These are phyloP conservation scores for Hetaerina titia DNA, from an alignment of 2,888 invertebrate genomes.

Conservation along the genomic window DNA sequence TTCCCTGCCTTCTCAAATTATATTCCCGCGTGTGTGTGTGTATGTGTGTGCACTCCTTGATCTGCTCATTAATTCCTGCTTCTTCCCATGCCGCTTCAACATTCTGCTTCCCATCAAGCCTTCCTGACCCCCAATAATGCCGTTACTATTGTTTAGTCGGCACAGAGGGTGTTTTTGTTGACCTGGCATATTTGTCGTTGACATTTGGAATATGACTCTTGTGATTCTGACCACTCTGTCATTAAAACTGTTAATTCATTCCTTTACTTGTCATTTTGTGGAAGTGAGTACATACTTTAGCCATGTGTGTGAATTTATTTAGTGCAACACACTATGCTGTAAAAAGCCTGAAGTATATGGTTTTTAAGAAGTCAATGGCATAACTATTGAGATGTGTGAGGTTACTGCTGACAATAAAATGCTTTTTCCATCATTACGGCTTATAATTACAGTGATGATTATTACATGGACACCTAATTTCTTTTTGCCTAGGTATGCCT, in stretches of 20 bases:
- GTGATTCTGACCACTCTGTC: conserved; percentile 15
- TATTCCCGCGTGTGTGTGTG: background rate
- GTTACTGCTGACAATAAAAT: conserved; percentile 29
- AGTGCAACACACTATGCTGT: background rate
- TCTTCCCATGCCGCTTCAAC: conserved; percentile 26
- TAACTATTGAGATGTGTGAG: conserved; percentile 30
- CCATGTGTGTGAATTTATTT: background rate
- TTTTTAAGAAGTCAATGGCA: background rate
- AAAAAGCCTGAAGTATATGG: background rate
- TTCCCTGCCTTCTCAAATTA: conserved; percentile 45
- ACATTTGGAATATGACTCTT: background rate
- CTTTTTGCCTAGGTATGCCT: conserved; percentile 80
- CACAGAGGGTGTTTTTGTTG: background rate
- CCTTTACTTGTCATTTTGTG: background rate
- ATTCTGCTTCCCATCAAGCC: background rate
- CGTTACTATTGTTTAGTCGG: background rate
- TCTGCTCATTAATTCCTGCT: conserved; percentile 28
- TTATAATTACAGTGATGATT: conserved; percentile 42
- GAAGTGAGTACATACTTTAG: background rate
- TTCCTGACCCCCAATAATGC: background rate
- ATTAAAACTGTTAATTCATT: background rate
- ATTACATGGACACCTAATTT: conserved; percentile 71
- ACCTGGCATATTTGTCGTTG: background rate
- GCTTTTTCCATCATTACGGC: conserved; percentile 36
- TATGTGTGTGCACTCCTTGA: background rate